Base-by-base conservation (phyloP, 2,113 vertebrate genomes). In the Cisticola juncidis region DNA sequence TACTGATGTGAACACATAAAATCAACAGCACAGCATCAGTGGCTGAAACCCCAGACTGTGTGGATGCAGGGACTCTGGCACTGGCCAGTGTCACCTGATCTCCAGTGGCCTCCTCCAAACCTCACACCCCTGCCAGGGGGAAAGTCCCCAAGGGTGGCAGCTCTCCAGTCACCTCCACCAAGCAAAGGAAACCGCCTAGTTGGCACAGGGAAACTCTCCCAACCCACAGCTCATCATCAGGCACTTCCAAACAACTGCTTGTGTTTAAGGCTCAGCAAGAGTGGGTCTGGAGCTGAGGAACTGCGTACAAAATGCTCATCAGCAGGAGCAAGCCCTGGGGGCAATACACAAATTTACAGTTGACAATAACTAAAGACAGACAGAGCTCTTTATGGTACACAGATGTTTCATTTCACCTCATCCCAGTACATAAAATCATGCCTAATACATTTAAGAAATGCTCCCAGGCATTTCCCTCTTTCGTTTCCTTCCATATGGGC, bases 351-450 rank as follows among this genome's bases (percentile, higher is more conserved):
- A 47, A 62, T 93, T 71, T 93, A 61, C 73, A 84, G 82, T 33
- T 96, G 87, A 77, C 62, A 88, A 51, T 74, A 96, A 81, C 80
- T 85, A 87, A 44, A 84, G 84, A 86, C 35, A 96, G 85, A 72
- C 72, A 89, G 86, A 89, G 83, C 85, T 90, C 81, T 94, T 94
- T 60, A 91, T 77, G 58, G 80, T 74, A 77, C 60, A 56, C 89
- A 92, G 85, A 66, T 77, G 58, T 91, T 96, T 90, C 74, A 65
- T 83, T 95, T 92, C 93, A 97, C 76, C 68, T 93, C 93, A 83
- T 89, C 81, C 87, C 53, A 64, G 42, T 66, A 84, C 65, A 66
- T 81, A 79, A 92, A 92, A 88, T 80, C 66, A 54, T 66, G 48
- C 65, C 77, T 87, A 92, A 94, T 65, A 72, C 3, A 2, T 64